Conservation (phyloP, 2,113 vertebrate species). For the Cyphomyrus discorhynchus region DNA sequence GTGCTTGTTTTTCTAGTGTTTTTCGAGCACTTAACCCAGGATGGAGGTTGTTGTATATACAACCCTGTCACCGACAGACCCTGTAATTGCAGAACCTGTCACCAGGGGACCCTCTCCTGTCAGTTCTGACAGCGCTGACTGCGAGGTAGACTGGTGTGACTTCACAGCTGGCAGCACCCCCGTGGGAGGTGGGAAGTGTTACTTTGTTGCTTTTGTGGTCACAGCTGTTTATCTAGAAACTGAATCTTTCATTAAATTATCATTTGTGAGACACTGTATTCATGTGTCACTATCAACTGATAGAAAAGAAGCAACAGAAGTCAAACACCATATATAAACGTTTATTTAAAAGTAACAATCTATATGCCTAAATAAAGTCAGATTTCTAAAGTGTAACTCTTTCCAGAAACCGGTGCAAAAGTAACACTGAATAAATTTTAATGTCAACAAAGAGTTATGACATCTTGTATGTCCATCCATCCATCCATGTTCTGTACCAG, state of each 20-base stretch:
- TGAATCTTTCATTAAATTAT: neutral
- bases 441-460: neutral
- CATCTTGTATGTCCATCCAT: neutral
- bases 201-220: neutral
- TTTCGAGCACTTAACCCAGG: neutral
- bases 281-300: neutral
- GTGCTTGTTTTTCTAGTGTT: neutral
- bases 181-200: neutral
- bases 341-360: neutral
- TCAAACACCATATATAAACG: neutral
- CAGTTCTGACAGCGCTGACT: neutral
- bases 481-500: neutral
- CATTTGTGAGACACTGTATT: neutral
- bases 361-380: neutral
- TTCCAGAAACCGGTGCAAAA: neutral
- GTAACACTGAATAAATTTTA: neutral
- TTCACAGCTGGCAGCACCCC: neutral
- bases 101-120: neutral
- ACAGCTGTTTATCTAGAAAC: slow-evolving; percentile 6
- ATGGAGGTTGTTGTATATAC: neutral
- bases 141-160: neutral
- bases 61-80: neutral
- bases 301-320: neutral
- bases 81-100: neutral
- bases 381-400: neutral